Evolutionary conservation across 2,888 invertebrate species (phyloP).

Genomic region (Caenorhabditis macrosperma): DNA sequence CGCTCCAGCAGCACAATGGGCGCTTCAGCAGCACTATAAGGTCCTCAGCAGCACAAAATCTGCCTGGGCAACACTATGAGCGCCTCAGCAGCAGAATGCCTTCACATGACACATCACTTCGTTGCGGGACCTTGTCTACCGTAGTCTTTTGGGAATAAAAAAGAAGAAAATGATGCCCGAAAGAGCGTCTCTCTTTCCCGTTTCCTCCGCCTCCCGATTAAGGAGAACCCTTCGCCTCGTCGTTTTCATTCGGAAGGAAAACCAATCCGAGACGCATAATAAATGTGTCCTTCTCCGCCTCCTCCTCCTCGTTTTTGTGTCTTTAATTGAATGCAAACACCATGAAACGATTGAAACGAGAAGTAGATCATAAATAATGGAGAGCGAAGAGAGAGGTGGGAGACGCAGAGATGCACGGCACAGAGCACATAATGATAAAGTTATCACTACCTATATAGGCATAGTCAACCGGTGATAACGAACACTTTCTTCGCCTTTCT

Average conservation of each 20-base stretch:
- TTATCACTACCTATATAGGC: constrained; percentile 39
- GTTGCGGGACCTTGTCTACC: too few species aligned
- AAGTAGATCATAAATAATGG: constrained; percentile 9
- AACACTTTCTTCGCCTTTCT: constrained; percentile 17
- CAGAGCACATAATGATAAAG: constrained; percentile 40
- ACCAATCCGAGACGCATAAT: constrained; percentile 16
- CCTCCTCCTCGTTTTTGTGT: background rate
- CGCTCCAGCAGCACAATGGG: too few species aligned
- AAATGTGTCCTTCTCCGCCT: constrained; percentile 16
- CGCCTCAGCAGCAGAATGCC: too few species aligned
- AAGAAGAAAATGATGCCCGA: too few species aligned
- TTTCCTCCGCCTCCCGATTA: too few species aligned
- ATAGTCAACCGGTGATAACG: constrained; percentile 47
- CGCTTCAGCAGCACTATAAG: too few species aligned
- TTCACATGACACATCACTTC: too few species aligned
- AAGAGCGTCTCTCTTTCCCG: too few species aligned
- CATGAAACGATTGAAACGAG: constrained; percentile 18
- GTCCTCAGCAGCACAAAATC: too few species aligned
- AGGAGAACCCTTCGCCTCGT: background rate
- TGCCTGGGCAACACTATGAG: too few species aligned
- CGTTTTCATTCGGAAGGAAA: background rate
- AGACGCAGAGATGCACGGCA: background rate
- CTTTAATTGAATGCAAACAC: constrained; percentile 56
- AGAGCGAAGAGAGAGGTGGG: background rate
- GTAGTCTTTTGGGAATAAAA: too few species aligned